Conservation (phyloP, 2,888 invertebrate species). For the Endotricha flammealis region DNA sequence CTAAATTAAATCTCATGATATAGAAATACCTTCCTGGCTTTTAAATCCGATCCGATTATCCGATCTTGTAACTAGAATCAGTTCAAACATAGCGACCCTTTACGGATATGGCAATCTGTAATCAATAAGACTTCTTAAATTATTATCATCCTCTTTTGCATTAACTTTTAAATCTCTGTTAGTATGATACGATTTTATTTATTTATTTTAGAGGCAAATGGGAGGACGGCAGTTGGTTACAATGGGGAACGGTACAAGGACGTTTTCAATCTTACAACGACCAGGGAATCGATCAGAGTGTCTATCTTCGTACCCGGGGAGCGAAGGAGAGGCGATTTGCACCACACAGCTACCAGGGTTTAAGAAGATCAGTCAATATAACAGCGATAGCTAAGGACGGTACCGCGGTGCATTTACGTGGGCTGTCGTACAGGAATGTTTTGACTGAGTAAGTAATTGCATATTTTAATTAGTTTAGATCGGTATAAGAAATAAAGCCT, state of each 20-base stretch:
- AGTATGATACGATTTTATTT: conserved; percentile 2
- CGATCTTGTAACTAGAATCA: no score
- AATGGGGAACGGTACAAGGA: conserved; percentile 81
- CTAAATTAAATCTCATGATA: no score
- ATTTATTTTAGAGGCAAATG: conserved; percentile 43
- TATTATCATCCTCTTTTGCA: no score
- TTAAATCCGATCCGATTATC: no score
- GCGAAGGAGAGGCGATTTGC: conserved; percentile 66
- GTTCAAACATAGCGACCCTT: no score
- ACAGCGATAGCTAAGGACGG: conserved; percentile 73
- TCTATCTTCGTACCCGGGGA: conserved; percentile 72
- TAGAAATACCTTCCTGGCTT: no score
- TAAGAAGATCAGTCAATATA: conserved; percentile 48
- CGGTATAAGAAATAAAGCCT: conserved; percentile 3
- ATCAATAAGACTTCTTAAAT: no score
- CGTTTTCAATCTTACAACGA: conserved; percentile 66
- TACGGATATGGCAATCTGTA: no score
- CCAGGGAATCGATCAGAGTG: conserved; percentile 41
- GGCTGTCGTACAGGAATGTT: conserved; percentile 63
- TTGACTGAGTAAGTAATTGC: conserved; percentile 77
- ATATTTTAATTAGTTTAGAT: no score
- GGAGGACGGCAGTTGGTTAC: conserved; percentile 74
- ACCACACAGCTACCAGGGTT: conserved; percentile 32
- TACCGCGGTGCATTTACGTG: conserved; percentile 73
- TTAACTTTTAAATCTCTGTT: no score